Conservation (phyloP, 2,113 vertebrate species). For the Cardinalis cardinalis region DNA sequence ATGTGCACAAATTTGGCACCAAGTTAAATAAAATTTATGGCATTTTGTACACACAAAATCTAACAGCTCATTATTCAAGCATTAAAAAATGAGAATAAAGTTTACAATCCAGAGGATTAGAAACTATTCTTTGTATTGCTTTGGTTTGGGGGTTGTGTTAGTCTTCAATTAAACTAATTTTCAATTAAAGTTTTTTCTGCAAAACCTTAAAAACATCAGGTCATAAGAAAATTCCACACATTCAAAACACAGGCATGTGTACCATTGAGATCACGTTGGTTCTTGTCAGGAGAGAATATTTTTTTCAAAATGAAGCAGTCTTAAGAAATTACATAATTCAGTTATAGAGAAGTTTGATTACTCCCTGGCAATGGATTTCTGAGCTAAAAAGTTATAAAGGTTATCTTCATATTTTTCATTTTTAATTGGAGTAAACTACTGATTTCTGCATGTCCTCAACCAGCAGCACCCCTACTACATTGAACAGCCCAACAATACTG, state of each 20-base stretch:
- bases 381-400: neutral
- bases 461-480: neutral
- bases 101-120: neutral
- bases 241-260: neutral
- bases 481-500: neutral
- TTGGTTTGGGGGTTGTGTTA: neutral
- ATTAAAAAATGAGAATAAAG: neutral
- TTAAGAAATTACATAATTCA: neutral
- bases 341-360: neutral
- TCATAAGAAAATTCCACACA: neutral
- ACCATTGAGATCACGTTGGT: rapidly evolving
- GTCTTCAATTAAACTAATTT: neutral
- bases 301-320: neutral
- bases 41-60: neutral
- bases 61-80: neutral
- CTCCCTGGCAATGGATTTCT: neutral
- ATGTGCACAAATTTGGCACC: neutral
- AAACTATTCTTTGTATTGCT: neutral
- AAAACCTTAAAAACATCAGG: neutral
- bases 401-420: neutral
- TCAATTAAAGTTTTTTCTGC: neutral
- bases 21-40: neutral
- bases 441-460: neutral
- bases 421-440: neutral
- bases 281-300: neutral